A percentile compares a stretch with the other conserved stretches of the same genome.
Evolutionary conservation across 2,797 vertebrate genomes (phyloP).

Genomic region (Coilia nasus): DNA sequence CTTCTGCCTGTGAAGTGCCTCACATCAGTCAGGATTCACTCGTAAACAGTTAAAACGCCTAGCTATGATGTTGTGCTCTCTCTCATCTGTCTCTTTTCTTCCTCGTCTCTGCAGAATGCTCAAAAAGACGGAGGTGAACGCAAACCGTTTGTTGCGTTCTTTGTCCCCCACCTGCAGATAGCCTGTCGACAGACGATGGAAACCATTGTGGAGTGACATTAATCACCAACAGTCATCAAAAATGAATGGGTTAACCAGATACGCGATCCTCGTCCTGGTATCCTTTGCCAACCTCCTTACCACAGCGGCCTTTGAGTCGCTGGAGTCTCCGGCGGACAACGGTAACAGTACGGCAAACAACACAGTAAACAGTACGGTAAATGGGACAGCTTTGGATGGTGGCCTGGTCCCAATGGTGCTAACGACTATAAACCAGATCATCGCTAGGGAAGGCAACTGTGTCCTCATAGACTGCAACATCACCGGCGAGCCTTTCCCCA

Average conservation of each 20-base stretch:
- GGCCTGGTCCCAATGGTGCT: conserved; percentile 79
- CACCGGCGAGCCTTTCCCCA: conserved; percentile 85
- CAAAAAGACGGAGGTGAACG: conserved; percentile 41
- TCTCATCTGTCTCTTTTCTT: background rate
- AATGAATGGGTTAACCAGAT: conserved; percentile 64
- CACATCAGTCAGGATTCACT: background rate
- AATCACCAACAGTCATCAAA: conserved; percentile 58
- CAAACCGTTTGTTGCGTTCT: conserved; percentile 48
- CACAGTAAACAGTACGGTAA: conserved; percentile 48
- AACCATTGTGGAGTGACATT: conserved; percentile 62
- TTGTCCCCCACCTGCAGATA: conserved; percentile 60
- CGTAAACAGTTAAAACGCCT: background rate
- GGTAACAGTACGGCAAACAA: conserved; percentile 32
- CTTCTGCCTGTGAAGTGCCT: background rate
- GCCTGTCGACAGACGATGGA: conserved; percentile 61
- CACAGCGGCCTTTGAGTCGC: conserved; percentile 54
- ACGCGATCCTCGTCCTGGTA: conserved; percentile 56
- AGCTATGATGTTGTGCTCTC: background rate
- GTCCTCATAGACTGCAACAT: conserved; percentile 93
- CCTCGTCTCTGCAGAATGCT: background rate
- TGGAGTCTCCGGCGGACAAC: background rate
- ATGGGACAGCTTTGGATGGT: conserved; percentile 59
- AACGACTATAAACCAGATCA: conserved; percentile 84
- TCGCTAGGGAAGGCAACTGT: conserved; percentile 90
- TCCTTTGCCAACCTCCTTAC: conserved; percentile 71